These are phyloP conservation scores for Ashinkailepas kermadecensis DNA, from an alignment of 2,888 invertebrate species.

Conservation along the genomic window DNA sequence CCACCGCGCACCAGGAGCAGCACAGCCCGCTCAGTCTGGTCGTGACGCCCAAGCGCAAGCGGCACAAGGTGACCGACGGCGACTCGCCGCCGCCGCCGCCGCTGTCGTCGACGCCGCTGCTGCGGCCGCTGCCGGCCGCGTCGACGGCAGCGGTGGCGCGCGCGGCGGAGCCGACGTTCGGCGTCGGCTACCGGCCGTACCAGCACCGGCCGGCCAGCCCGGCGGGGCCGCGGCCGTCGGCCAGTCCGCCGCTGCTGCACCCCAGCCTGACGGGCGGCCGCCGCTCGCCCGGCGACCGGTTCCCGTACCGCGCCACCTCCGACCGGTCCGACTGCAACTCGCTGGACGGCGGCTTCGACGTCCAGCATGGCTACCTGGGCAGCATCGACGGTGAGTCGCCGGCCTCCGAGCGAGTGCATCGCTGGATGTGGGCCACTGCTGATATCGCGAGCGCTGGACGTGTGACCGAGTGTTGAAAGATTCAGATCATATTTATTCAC, in stretches of 20 bases:
- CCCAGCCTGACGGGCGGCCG: conserved; percentile 65
- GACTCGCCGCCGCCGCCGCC: conserved; percentile 66
- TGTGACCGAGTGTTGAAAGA: no score
- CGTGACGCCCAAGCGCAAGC: conserved; percentile 90
- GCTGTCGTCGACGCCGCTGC: background rate
- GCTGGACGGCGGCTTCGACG: conserved; percentile 77
- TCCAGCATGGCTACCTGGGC: conserved; percentile 78
- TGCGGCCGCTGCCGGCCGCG: no score
- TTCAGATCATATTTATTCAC: no score
- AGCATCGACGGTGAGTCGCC: background rate
- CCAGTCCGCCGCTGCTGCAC: conserved; percentile 49
- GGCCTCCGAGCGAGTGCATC: no score
- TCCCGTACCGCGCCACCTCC: conserved; percentile 47
- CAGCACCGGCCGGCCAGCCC: background rate
- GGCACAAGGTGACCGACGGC: conserved; percentile 92
- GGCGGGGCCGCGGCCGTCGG: background rate
- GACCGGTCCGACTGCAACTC: conserved; percentile 88
- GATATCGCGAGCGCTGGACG: no score
- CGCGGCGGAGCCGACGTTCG: background rate
- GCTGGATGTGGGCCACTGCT: no score
- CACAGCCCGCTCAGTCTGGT: conserved; percentile 84
- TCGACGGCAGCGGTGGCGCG: background rate
- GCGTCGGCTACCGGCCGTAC: background rate
- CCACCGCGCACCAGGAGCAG: conserved; percentile 64
- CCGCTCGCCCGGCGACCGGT: conserved; percentile 30